Conservation (phyloP, 2,113 vertebrate genomes). For the Oreochromis niloticus region DNA sequence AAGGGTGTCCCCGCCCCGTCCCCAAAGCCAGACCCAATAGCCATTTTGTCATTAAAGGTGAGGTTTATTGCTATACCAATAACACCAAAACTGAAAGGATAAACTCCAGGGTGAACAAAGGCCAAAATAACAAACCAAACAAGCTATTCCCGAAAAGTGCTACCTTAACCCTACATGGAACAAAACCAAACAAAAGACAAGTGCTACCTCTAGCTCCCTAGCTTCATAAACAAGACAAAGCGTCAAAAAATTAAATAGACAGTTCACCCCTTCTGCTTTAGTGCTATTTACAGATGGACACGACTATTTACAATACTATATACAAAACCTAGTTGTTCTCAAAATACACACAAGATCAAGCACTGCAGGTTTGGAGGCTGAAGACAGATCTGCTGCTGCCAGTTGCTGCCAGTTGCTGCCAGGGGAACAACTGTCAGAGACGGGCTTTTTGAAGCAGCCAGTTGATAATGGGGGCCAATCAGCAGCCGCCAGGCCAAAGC, state of each 20-base stretch:
- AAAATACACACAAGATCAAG: not conserved
- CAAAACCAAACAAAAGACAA: not conserved
- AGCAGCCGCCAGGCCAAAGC: not conserved
- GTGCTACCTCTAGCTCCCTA: not conserved
- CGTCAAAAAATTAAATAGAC: not conserved
- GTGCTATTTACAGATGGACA: not conserved
- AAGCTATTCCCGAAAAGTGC: not conserved
- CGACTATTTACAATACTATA: not conserved
- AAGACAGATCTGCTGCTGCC: not conserved
- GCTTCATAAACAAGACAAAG: not conserved
- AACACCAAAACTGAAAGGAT: not conserved
- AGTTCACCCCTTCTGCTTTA: not conserved
- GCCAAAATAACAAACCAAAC: not conserved
- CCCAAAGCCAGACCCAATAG: not conserved
- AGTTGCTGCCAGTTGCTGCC: not conserved
- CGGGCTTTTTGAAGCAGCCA: not conserved
- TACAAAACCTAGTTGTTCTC: not conserved
- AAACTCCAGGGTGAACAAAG: not conserved
- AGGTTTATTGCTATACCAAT: not conserved
- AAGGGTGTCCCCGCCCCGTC: not conserved
- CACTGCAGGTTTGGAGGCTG: not conserved
- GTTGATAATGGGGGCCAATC: not conserved
- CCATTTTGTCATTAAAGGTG: not conserved
- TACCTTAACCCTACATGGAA: not conserved
- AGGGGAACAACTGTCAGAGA: not conserved